These are phyloP conservation scores for Pseudois nayaur DNA, from an alignment of 2,113 vertebrate species.

Conservation along the genomic window DNA sequence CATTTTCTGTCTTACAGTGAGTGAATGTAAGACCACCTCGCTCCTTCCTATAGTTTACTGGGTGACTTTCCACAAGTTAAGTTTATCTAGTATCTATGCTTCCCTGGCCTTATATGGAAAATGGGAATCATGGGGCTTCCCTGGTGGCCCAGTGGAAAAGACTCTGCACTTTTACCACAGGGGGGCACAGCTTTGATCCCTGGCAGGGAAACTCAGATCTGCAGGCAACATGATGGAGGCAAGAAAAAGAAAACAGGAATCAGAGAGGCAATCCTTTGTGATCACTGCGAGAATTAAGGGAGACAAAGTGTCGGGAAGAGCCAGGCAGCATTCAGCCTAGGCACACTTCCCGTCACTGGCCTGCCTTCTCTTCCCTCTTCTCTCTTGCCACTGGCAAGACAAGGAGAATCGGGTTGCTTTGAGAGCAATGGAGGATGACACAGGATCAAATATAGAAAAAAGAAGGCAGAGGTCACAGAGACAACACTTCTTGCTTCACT, in stretches of 20 bases:
- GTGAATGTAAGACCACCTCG: not conserved
- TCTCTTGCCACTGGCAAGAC: not conserved
- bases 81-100: not conserved
- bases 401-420: not conserved
- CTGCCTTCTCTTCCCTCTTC: not conserved
- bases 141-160: not conserved
- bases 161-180: not conserved
- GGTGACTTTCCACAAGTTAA: not conserved
- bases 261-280: not conserved
- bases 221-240: not conserved
- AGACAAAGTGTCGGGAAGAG: not conserved
- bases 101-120: not conserved
- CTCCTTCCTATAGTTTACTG: not conserved
- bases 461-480: not conserved
- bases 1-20: not conserved
- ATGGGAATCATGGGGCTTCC: not conserved
- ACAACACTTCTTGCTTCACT: not conserved
- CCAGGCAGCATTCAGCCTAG: not conserved
- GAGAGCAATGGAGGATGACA: no score
- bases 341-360: not conserved
- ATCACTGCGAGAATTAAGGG: not conserved
- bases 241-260: not conserved
- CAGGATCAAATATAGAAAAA: not conserved
- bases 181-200: not conserved
- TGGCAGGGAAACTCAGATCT: not conserved